Conservation (phyloP, 1,140 invertebrate genomes). For the Harpegnathos saltator region DNA sequence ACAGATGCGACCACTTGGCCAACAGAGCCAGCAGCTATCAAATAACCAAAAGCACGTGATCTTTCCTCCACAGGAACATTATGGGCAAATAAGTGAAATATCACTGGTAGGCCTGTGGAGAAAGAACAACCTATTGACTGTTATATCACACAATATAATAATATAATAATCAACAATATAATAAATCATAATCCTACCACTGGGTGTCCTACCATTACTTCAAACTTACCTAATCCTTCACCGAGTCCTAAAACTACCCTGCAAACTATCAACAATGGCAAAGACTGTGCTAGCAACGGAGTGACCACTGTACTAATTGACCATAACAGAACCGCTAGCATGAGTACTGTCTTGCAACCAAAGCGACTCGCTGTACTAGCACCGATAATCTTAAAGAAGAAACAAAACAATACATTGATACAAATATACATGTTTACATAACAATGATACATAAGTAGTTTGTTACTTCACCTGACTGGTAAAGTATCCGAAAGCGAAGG, state of each 20-base stretch:
- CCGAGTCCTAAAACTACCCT: conserved; percentile 91
- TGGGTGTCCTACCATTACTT: not conserved
- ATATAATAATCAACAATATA: no score
- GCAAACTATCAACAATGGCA: conserved; percentile 88
- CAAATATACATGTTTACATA: not conserved
- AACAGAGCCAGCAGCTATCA: conserved; percentile 91
- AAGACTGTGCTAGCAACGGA: conserved; percentile 89
- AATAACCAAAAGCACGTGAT: conserved; percentile 92
- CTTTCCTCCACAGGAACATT: conserved; percentile 91
- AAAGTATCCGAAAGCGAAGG: conserved; percentile 93
- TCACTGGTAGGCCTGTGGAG: conserved; percentile 90
- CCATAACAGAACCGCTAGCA: conserved; percentile 91
- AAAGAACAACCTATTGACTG: conserved; percentile 65
- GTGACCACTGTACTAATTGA: conserved; percentile 91
- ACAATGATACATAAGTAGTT: not conserved
- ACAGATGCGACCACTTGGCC: conserved; percentile 92
- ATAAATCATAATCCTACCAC: no score
- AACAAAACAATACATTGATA: conserved; percentile 22
- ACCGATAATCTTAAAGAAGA: conserved; percentile 87
- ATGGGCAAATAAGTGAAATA: conserved; percentile 93
- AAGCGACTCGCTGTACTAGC: conserved; percentile 90
- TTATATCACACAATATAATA: no score
- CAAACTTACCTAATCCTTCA: conserved; percentile 90
- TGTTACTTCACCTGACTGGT: conserved; percentile 89
- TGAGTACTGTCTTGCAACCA: conserved; percentile 91